Evolutionary conservation across 2,797 vertebrate species (phyloP), one percentile per base, ranked within the genome.

Genomic region (Emys orbicularis): DNA sequence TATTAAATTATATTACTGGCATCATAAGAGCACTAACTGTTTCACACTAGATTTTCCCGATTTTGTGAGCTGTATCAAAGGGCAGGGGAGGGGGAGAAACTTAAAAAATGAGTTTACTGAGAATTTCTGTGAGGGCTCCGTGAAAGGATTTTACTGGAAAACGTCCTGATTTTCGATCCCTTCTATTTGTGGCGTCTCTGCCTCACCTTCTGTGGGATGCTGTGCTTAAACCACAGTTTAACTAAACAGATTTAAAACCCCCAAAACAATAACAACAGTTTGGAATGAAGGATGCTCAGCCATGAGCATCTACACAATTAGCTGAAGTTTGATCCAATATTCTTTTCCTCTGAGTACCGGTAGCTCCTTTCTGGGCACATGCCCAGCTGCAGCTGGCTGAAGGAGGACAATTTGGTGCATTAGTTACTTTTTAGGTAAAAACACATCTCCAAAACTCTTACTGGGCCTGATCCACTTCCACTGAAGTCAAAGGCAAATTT

Each of bases 31-130:
- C 83, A 19, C 74, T 83, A 82, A 53, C 23, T 0, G 0, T 54
- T 95, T 95, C 94, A 93, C 84, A 81, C 2, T 1, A 18, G 84
- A 34, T 94, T 93, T 93, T 86, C 91, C 93, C 13, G 1, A 81
- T 96, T 95, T 80, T 84, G 83, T 83, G 56, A 56, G 83, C 87
- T 86, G 53, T 84, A 41, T 5, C 47, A 83, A 88, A 41, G 50
- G 84, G 31, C 81, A 8, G 5, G 65, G 65, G n/a, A 23, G 8
- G 27, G 44, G 49, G 74, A 92, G 83, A 50, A 47, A 84, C 88
- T 53, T 84, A 65, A 44, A 76, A 47, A 52, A 1, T 5, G 83
- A 0, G 7, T 81, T 41, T 54, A 86, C 89, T 90, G 84, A 93
- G 79, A 84, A 25, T 11, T 82, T 81, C 83, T 82, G 65, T 5